Evolutionary conservation across 2,113 vertebrate genomes (phyloP).

Genomic region (Periophthalmodon schlosseri): DNA sequence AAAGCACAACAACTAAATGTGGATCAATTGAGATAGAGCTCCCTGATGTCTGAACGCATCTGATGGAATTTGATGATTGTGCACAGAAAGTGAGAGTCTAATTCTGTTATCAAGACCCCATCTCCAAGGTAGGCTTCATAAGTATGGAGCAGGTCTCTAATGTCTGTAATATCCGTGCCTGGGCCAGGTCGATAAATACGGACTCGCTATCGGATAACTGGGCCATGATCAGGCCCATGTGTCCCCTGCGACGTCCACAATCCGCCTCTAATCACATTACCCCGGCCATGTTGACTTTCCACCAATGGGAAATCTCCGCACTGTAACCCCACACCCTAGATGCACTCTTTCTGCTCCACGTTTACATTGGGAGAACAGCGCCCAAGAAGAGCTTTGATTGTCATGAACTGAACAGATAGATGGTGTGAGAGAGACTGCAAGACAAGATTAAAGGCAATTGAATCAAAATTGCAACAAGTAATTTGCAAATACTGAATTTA

Average conservation of each 20-base stretch:
- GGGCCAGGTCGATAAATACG: constrained; percentile 74
- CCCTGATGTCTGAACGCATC: constrained; percentile 63
- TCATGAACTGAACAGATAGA: constrained; percentile 59
- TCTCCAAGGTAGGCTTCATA: constrained; percentile 68
- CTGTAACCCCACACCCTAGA: constrained; percentile 79
- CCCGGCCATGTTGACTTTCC: constrained; percentile 77
- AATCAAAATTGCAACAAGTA: not conserved
- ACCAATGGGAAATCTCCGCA: constrained; percentile 79
- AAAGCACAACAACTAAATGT: constrained; percentile 48
- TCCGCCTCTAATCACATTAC: constrained; percentile 80
- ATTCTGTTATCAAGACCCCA: constrained; percentile 70
- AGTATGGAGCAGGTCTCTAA: constrained; percentile 65
- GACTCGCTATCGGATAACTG: constrained; percentile 75
- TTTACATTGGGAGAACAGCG: constrained; percentile 52
- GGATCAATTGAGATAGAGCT: constrained; percentile 67
- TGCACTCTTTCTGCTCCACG: constrained; percentile 53
- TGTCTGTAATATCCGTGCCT: constrained; percentile 69
- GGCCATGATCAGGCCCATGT: constrained; percentile 80
- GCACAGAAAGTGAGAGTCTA: constrained; percentile 68
- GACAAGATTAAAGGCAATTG: not conserved
- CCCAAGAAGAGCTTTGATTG: constrained; percentile 64
- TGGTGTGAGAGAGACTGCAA: constrained; percentile 45
- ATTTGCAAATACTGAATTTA: not conserved
- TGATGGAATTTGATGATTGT: constrained; percentile 73
- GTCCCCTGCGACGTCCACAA: constrained; percentile 72